Base-by-base conservation (phyloP, 92 coral and sea anemone genomes). In the Epizoanthus scotinus region DNA sequence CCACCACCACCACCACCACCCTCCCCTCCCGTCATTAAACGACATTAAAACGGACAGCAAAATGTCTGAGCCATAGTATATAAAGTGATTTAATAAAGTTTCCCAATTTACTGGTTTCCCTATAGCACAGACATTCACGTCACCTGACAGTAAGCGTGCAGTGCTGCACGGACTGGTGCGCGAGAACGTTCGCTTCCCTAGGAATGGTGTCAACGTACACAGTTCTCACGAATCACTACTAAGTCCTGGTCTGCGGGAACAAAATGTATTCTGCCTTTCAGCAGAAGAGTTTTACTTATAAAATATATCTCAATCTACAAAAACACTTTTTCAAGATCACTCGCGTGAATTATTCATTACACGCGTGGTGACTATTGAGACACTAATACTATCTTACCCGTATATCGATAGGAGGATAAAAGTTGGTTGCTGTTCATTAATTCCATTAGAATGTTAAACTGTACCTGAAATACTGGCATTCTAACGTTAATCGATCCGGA, bases 291-390 rank as follows among this genome's bases (percentile, higher is more conserved):
- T 17, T 29, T 13, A 29, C 29, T 61, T 8, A 29, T 19, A 29
- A 20, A 28, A 4, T 17, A 38, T 29, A 3, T 64, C 26, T 61
- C 14, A 14, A 63, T n/a, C 67, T 63, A 27, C 44, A 13, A 29
- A 10, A 64, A 44, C 70, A 64, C 70, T 56, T 20, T n/a, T 4
- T 27, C 38, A 20, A 74, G 31, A 38, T 12, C 21, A 29, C 21
- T 56, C 36, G 6, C 40, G 14, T 47, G 12, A 75, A 75, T 75
- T 58, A 75, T 75, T 59, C 18, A 75, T 75, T 0, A 57, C 9
- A 22, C 81, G 60, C 56, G 49, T 58, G 21, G 64, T 58, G 57
- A 75, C 68, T 75, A 38, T 64, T 63, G 38, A 22, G 15, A 58
- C 38, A 59, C 24, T 40, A 34, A 20, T 19, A 20, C 8, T 18